Conservation (phyloP, 1,140 invertebrate genomes). For the Drosophila sechellia region DNA sequence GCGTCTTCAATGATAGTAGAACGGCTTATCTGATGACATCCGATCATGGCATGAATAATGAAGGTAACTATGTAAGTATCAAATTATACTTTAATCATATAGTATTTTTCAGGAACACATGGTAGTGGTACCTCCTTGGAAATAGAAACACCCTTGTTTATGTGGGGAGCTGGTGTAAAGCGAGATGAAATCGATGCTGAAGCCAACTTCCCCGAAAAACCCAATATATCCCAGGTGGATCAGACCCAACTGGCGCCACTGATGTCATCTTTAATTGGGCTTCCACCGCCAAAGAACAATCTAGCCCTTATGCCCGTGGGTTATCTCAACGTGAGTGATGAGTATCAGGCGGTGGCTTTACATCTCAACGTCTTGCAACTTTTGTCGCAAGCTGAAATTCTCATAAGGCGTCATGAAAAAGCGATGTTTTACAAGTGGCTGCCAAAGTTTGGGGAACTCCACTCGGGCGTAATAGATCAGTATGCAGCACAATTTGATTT, state of each 20-base stretch:
- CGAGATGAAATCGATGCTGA: background rate
- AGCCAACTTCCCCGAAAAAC: background rate
- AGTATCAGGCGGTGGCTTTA: constrained; percentile 86
- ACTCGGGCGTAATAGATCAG: constrained; percentile 8
- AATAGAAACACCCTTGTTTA: constrained; percentile 10
- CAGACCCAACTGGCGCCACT: constrained; percentile 29
- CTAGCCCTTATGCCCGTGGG: constrained; percentile 13
- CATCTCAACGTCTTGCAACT: constrained; percentile 22
- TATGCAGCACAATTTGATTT: background rate
- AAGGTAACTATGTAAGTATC: constrained; percentile 87
- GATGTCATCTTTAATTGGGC: constrained; percentile 75
- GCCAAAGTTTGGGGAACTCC: constrained; percentile 27
- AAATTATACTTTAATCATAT: background rate
- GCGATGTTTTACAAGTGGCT: constrained; percentile 50
- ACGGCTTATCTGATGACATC: constrained; percentile 96
- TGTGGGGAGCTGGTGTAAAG: constrained; percentile 27
- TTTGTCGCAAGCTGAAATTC: constrained; percentile 5
- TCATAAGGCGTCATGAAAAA: constrained; percentile 8
- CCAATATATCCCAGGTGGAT: background rate
- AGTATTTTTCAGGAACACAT: constrained; percentile 88
- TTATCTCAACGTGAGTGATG: constrained; percentile 21
- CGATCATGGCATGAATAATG: constrained; percentile 99
- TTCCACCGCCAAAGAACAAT: constrained; percentile 32
- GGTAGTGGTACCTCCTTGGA: constrained; percentile 86
- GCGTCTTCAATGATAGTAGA: constrained; percentile 90